These are phyloP conservation scores for Oplegnathus fasciatus DNA, from an alignment of 2,113 vertebrate species.

Conservation along the genomic window DNA sequence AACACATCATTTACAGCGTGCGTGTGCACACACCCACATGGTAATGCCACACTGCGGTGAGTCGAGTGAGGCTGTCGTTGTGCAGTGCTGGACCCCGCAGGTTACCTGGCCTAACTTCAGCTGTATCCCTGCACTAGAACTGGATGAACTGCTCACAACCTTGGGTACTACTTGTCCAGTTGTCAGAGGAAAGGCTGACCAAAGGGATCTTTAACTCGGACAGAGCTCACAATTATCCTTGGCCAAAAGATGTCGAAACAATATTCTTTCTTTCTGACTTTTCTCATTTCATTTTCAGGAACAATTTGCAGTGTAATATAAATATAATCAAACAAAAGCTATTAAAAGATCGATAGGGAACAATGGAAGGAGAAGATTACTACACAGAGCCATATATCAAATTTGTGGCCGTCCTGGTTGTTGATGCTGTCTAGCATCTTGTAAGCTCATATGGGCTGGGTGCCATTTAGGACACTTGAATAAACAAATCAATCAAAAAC, in stretches of 20 bases:
- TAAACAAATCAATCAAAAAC: neutral
- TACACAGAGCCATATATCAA: neutral
- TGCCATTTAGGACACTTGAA: neutral
- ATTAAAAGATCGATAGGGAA: neutral
- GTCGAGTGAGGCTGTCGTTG: constrained; percentile 4
- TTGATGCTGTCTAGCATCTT: too few species aligned
- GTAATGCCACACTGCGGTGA: constrained; percentile 6
- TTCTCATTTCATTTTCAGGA: neutral
- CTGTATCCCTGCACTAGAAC: neutral
- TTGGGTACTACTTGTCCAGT: neutral
- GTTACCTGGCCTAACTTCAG: constrained; percentile 14
- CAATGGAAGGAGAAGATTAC: neutral
- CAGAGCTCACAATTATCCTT: neutral
- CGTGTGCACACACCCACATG: neutral
- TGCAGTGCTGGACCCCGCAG: constrained; percentile 32
- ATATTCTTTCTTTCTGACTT: neutral
- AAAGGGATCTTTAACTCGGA: neutral
- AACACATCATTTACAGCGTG: constrained; percentile 1
- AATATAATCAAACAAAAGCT: neutral
- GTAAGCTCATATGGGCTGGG: too few species aligned
- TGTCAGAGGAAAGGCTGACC: neutral
- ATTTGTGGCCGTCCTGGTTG: too few species aligned
- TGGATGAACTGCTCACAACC: constrained; percentile 7
- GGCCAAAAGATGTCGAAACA: neutral
- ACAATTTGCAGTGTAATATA: neutral